A percentile compares a stretch with the other conserved stretches of the same genome.
Conservation (phyloP, 1,140 invertebrate species). For the Ruditapes philippinarum region DNA sequence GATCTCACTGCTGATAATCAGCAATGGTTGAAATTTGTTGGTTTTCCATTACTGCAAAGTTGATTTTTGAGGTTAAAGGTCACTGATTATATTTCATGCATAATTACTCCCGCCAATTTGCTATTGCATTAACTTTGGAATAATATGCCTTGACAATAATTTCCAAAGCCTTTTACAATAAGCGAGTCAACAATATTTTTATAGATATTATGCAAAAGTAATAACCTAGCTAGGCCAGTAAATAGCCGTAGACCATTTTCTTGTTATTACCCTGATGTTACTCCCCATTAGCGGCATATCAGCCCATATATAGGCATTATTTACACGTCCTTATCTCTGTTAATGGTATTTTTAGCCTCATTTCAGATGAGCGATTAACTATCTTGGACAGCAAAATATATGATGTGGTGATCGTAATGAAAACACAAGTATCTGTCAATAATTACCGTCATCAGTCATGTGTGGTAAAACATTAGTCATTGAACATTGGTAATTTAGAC, state of each 20-base stretch:
- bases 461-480: conserved; percentile 34
- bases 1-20: conserved; percentile 26
- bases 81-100: background rate
- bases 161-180: too few species aligned
- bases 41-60: background rate
- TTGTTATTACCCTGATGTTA: conserved; percentile 5
- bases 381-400: conserved; percentile 36
- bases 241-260: background rate
- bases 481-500: conserved; percentile 9
- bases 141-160: too few species aligned
- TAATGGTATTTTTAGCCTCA: conserved; percentile 32
- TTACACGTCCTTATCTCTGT: background rate
- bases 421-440: conserved; percentile 33
- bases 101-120: too few species aligned
- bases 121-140: too few species aligned
- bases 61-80: conserved; percentile 31
- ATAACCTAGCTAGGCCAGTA: background rate
- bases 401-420: background rate
- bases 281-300: conserved; percentile 2
- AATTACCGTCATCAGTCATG: conserved; percentile 10
- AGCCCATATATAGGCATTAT: conserved; percentile 3
- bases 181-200: too few species aligned
- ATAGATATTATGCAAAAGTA: too few species aligned
- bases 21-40: background rate
- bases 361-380: conserved; percentile 13